Percentiles rank a stretch among this genome's conserved stretches.
phyloP scores from a whole-genome alignment of 2,797 vertebrate species.

The Betta splendens region DNA sequence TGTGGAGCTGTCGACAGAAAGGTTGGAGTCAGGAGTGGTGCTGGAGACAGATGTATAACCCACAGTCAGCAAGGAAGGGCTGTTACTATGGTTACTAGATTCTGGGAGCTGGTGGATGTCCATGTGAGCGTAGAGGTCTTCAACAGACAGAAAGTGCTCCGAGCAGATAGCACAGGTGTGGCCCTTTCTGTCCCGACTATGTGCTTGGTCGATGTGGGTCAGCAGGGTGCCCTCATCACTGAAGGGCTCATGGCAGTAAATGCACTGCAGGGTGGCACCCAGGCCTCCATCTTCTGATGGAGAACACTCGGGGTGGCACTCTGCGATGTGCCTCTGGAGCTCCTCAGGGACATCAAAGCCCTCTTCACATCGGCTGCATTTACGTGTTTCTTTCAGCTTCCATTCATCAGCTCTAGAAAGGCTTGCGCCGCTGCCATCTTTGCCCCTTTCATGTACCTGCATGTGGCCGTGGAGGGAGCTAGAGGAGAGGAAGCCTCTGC shows the following conservation, averaged over 20 bases:
- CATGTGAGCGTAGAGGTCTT: slow-evolving; percentile 97
- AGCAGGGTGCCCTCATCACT: slow-evolving; percentile 92
- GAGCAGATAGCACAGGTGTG: slow-evolving; percentile 93
- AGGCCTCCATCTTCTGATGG: slow-evolving; percentile 89
- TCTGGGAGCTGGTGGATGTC: slow-evolving; percentile 97
- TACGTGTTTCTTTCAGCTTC: slow-evolving; percentile 96
- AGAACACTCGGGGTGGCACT: slow-evolving; percentile 97
- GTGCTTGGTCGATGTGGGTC: slow-evolving; percentile 94
- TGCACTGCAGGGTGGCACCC: slow-evolving; percentile 90
- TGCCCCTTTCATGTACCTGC: slow-evolving; percentile 97
- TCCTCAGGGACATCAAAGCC: slow-evolving; percentile 98
- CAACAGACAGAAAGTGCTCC: slow-evolving; percentile 92
- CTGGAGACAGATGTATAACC: slow-evolving; percentile 98
- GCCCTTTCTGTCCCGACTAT: slow-evolving; percentile 90
- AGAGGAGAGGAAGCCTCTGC: slow-evolving; percentile 94
- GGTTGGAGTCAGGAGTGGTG: slow-evolving; percentile 98
- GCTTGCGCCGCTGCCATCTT: slow-evolving; percentile 88
- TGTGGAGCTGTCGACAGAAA: slow-evolving; percentile 96
- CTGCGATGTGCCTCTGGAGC: slow-evolving; percentile 96
- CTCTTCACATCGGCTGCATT: slow-evolving; percentile 98
- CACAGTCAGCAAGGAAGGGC: slow-evolving; percentile 93
- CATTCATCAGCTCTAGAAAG: slow-evolving; percentile 91
- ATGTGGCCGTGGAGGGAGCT: slow-evolving; percentile 98
- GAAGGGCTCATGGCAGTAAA: slow-evolving; percentile 98
- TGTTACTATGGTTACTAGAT: slow-evolving; percentile 98